Percentiles rank a stretch among this genome's conserved stretches.
phyloP scores from a whole-genome alignment of 2,113 vertebrate species.

The Cinclus cinclus region DNA sequence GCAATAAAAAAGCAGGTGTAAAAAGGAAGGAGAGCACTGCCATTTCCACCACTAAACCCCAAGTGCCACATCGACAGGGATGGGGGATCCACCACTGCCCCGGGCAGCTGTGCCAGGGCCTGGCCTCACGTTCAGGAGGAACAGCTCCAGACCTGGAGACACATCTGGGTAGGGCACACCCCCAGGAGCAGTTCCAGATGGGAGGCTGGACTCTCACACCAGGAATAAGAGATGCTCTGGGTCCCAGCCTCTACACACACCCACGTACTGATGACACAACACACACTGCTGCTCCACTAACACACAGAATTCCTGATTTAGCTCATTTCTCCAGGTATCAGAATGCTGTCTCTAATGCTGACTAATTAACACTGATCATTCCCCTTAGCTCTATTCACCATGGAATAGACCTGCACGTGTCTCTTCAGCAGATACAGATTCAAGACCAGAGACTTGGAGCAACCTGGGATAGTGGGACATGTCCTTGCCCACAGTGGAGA shows the following conservation, averaged over 20 bases:
- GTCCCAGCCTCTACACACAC: background rate
- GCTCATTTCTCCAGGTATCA: background rate
- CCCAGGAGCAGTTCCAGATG: background rate
- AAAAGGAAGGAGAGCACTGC: background rate
- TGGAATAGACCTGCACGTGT: fast-evolving
- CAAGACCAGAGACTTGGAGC: background rate
- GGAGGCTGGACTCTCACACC: background rate
- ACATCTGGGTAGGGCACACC: background rate
- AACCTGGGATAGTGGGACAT: too few species aligned
- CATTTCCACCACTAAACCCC: background rate
- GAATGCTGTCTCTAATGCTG: background rate
- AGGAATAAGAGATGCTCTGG: background rate
- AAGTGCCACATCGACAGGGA: background rate
- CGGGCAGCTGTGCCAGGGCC: background rate
- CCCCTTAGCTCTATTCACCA: background rate
- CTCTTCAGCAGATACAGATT: background rate
- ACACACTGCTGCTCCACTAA: background rate
- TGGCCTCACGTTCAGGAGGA: background rate
- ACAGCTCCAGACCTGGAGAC: background rate
- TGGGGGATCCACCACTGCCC: background rate
- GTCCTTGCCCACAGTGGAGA: fast-evolving
- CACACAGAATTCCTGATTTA: fast-evolving
- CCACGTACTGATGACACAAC: background rate
- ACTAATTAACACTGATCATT: background rate
- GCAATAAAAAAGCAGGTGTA: background rate